Base-by-base conservation (phyloP, 1,140 invertebrate genomes). In the Brachionus calyciflorus region DNA sequence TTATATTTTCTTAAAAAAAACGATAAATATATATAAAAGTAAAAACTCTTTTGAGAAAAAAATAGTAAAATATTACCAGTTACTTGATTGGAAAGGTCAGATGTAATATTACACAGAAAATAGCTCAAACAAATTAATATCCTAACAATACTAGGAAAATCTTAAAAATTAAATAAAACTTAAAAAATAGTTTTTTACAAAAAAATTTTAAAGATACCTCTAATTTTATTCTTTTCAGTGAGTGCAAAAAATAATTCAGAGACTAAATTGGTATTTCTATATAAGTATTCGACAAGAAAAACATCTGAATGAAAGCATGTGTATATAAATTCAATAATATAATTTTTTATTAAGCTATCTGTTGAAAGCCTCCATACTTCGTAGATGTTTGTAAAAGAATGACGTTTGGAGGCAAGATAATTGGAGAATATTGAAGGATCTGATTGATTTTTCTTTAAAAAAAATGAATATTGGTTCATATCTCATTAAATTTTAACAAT, bases 331-430 rank as follows among this genome's bases (percentile, higher is more conserved):
- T 65, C 24, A 41, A 65, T 41, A 24, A 65, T 24, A 26, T 37
- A 24, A 65, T 12, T 41, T 28, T 65, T 65, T 1, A 44, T 10
- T 19, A 24, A 12, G 24, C 30, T 44, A 21, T 65, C 24, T 24
- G 60, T 14, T 14, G 21, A 65, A 0, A 65, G 24, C 24, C 30
- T 41, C 60, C 60, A 65, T 41, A 65, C 44, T 65, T 65, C 40
- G 37, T 65, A 65, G 12, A 65, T 12, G 24, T 10, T 65, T 14
- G 30, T 24, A 65, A 24, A 17, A 9, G 14, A 44, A 14, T 44
- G 17, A 0, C 60, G 60, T 44, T 44, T 65, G 21, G 19, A 41
- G 3, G 33, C 21, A 1, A 44, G 24, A 26, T 44, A 44, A 26
- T 44, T 26, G 3, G 19, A 24, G 21, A 65, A 65, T 24, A 10